Conservation (phyloP, 2,888 invertebrate genomes). For the Caenorhabditis doughertyi region DNA sequence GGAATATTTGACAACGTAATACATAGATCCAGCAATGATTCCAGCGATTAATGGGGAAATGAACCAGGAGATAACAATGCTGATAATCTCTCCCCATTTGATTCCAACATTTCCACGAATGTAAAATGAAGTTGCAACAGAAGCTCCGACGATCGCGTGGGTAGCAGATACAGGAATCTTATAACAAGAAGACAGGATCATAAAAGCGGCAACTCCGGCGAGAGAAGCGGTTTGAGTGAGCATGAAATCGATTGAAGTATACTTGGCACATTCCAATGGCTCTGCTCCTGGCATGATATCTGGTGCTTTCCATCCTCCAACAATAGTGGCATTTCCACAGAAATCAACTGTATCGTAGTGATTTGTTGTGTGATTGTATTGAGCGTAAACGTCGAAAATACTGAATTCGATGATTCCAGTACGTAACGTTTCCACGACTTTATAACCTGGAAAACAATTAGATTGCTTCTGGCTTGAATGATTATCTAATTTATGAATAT, state of each 20-base stretch:
- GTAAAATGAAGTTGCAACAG: constrained; percentile 71
- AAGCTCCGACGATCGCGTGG: constrained; percentile 73
- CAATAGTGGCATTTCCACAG: constrained; percentile 63
- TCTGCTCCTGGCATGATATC: constrained; percentile 57
- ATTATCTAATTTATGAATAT: too few relatives aligned
- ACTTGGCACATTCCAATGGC: constrained; percentile 72
- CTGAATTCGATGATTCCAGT: constrained; percentile 95
- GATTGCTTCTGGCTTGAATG: too few relatives aligned
- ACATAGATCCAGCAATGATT: constrained; percentile 90
- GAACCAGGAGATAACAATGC: constrained; percentile 96
- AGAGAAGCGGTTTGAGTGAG: constrained; percentile 70
- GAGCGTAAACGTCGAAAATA: constrained; percentile 87
- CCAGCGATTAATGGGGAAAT: constrained; percentile 96
- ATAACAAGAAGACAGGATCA: constrained; percentile 87
- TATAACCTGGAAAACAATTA: constrained; percentile 86
- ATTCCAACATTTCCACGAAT: constrained; percentile 90
- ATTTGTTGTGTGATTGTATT: constrained; percentile 68
- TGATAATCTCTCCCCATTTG: constrained; percentile 90
- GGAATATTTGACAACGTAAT: constrained; percentile 89
- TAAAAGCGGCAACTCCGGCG: constrained; percentile 72
- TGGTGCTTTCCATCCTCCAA: constrained; percentile 66
- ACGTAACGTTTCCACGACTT: constrained; percentile 97
- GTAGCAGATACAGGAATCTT: constrained; percentile 94
- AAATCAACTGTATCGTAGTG: constrained; percentile 67
- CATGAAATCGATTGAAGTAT: constrained; percentile 75